A percentile compares a stretch with the other conserved stretches of the same genome.
Evolutionary conservation across 2,113 vertebrate genomes (phyloP).

Genomic region (Stomatorhinus ivindoensis): DNA sequence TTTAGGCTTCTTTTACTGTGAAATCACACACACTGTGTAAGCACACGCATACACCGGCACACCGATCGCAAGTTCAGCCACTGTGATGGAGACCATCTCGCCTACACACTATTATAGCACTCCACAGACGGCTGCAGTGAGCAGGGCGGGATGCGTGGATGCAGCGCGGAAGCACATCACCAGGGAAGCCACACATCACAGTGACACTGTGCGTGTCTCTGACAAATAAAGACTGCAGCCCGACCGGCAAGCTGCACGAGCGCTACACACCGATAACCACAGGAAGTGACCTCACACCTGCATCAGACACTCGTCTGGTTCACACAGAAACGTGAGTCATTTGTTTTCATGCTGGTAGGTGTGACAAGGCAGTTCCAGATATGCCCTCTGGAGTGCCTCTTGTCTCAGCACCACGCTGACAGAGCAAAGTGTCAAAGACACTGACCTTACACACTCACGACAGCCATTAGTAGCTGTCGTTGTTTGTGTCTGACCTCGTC

Average conservation of each 20-base stretch:
- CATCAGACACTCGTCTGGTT: not conserved
- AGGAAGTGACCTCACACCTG: not conserved
- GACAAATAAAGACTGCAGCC: not conserved
- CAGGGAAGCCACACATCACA: not conserved
- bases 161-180: not conserved
- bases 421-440: not conserved
- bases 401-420: not conserved
- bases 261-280: not conserved
- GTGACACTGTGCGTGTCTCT: not conserved
- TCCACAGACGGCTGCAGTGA: not conserved
- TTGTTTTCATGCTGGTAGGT: not conserved
- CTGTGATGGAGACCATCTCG: not conserved
- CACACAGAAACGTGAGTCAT: not conserved
- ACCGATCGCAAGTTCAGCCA: not conserved
- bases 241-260: not conserved
- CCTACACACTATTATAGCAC: not conserved
- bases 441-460: not conserved
- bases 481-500: not conserved
- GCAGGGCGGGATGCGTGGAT: not conserved
- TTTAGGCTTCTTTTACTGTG: not conserved
- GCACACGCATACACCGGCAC: conserved; percentile 14
- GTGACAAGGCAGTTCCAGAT: not conserved
- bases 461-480: no score
- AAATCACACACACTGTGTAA: not conserved
- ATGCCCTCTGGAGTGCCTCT: not conserved